Conservation (phyloP, 2,797 vertebrate species). For the Mustela erminea region DNA sequence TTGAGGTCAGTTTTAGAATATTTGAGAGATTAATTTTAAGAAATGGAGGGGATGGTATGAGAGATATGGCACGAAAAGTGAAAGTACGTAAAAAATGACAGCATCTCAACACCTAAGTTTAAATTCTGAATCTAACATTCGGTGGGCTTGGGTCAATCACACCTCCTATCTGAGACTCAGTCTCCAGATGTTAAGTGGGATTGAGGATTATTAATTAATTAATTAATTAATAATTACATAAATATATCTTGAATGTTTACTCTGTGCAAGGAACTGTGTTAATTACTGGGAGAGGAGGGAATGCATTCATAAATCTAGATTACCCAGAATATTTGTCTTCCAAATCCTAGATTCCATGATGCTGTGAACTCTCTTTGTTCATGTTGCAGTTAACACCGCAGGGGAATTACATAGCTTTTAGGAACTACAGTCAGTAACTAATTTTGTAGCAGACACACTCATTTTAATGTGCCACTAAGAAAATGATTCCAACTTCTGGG, state of each 20-base stretch:
- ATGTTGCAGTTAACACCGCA: neutral
- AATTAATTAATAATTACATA: neutral
- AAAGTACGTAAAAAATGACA: neutral
- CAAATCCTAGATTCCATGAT: neutral
- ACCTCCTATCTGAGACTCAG: neutral
- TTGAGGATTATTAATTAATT: neutral
- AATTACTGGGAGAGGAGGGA: neutral
- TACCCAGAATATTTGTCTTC: neutral
- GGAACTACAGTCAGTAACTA: neutral
- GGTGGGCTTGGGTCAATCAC: neutral
- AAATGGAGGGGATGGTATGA: neutral
- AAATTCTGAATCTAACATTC: neutral
- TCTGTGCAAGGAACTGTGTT: neutral
- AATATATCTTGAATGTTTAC: neutral
- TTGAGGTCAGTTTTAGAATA: neutral
- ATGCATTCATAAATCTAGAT: neutral
- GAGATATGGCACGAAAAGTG: neutral
- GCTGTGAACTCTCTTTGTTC: neutral
- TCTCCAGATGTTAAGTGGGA: neutral
- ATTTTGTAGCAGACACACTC: neutral
- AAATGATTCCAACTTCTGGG: neutral
- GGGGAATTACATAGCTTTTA: neutral
- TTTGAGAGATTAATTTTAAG: neutral
- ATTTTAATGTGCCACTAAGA: constrained; percentile 31
- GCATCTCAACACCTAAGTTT: neutral